Base-by-base conservation (phyloP, 2,113 vertebrate species). In the Thymallus thymallus region DNA sequence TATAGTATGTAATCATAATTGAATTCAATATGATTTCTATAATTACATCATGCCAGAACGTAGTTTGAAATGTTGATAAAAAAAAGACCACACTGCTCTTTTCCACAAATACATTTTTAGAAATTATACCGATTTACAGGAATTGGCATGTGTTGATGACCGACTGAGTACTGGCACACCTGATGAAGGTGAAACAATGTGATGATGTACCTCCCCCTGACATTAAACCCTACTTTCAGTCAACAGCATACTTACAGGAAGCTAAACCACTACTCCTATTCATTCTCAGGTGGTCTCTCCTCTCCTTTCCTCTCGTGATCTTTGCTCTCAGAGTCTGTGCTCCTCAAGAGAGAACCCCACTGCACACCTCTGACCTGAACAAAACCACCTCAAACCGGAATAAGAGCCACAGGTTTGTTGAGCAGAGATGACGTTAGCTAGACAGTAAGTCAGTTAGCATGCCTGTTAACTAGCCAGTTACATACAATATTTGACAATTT, bases 171-270 rank as follows among this genome's bases (percentile, higher is more conserved):
- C 7, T 26, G 32, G 16, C 9, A 32, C 4, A 74, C 66, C 46
- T 20, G 16, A 62, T 26, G 22, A 0, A 79, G 51, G 24, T 4
- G 69, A 85, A 85, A 62, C 41, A 30, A 72, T 66, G 55, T 5
- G 0, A 60, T 75, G 20, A n/a, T n/a, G 2, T 16, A 6, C 13
- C 5, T 41, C 35, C 35, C 55, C 24, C 66, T n/a, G 29, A n/a
- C 75, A 76, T 26, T 65, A 35, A 84, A 74, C 64, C 65, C 67
- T 29, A 24, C 75, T 77, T 84, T 86, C 72, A 76, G 69, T 76
- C 60, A 29, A 6, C 9, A 35, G 71, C 63, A 76, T 80, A 76
- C 58, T 89, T 86, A 80, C 81, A 69, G 80, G 71, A 74, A 89
- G 24, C 74, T 30, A 26, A 24, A 76, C 63, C 64, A 32, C 48